A percentile compares a stretch with the other conserved stretches of the same genome.
Conservation (phyloP, 2,113 vertebrate species). For the Lagopus leucura region DNA sequence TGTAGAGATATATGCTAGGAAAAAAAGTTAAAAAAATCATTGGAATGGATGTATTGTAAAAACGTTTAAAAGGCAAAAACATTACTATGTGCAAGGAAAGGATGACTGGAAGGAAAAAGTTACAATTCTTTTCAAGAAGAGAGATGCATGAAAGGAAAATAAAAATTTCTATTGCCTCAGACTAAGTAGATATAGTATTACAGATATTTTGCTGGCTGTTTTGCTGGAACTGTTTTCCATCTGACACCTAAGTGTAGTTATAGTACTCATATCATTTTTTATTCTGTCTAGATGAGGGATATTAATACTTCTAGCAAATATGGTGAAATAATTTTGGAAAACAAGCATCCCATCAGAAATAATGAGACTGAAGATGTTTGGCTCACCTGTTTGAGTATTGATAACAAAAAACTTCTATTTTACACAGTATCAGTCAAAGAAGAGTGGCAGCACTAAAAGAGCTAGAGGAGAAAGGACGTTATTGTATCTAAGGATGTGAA, state of each 20-base stretch:
- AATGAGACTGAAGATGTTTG: neutral
- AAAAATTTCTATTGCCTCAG: neutral
- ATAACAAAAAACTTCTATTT: neutral
- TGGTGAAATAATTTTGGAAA: neutral
- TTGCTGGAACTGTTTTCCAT: neutral
- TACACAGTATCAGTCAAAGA: neutral
- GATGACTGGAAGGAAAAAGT: neutral
- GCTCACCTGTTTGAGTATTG: neutral
- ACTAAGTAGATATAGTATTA: neutral
- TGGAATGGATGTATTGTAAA: neutral
- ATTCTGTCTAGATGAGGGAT: neutral
- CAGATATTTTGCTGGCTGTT: neutral
- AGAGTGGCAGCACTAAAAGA: neutral
- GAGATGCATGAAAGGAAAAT: neutral
- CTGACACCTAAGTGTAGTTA: neutral
- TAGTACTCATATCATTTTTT: neutral
- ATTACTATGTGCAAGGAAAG: neutral
- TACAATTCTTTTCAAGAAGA: neutral
- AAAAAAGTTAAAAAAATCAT: neutral
- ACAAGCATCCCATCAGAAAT: neutral
- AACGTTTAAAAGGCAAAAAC: neutral
- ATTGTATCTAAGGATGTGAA: neutral
- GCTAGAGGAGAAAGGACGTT: neutral
- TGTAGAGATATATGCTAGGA: neutral
- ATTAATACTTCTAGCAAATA: neutral